These are phyloP conservation scores for Podargus strigoides DNA, from an alignment of 2,797 vertebrate species.

Conservation along the genomic window DNA sequence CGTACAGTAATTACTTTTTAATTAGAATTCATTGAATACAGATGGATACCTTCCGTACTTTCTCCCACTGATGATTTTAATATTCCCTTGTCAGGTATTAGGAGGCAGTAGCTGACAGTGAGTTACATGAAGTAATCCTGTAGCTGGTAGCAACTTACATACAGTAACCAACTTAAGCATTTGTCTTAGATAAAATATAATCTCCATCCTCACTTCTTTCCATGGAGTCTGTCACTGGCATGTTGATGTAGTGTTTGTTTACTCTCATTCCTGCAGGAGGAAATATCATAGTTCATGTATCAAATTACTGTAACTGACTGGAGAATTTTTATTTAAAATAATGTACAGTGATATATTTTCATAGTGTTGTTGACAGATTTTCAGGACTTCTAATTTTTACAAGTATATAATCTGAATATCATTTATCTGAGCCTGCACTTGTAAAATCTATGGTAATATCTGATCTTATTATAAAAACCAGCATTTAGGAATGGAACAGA, in stretches of 20 bases:
- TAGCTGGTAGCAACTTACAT: slow-evolving; percentile 67
- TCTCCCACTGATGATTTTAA: slow-evolving; percentile 69
- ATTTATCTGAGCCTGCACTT: slow-evolving; percentile 31
- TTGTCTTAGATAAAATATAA: slow-evolving; percentile 75
- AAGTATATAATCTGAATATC: slow-evolving; percentile 57
- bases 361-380: slow-evolving; percentile 57
- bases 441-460: slow-evolving; percentile 49
- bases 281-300: slow-evolving; percentile 72
- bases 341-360: slow-evolving; percentile 53
- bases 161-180: slow-evolving; percentile 73
- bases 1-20: slow-evolving; percentile 72
- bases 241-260: slow-evolving; percentile 76
- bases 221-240: slow-evolving; percentile 58
- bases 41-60: slow-evolving; percentile 67
- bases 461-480: slow-evolving; percentile 66
- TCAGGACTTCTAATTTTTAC: slow-evolving; percentile 52
- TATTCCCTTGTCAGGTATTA: slow-evolving; percentile 74
- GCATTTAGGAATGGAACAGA: slow-evolving; percentile 55
- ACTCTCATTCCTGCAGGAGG: slow-evolving; percentile 64
- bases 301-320: slow-evolving; percentile 75
- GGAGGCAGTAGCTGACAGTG: slow-evolving; percentile 67
- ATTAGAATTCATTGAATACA: slow-evolving; percentile 77
- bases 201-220: slow-evolving; percentile 63
- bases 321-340: slow-evolving; percentile 75
- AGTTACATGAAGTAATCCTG: slow-evolving; percentile 70